These are phyloP conservation scores for Melieria omissa DNA, from an alignment of 2,888 invertebrate species.

Conservation along the genomic window DNA sequence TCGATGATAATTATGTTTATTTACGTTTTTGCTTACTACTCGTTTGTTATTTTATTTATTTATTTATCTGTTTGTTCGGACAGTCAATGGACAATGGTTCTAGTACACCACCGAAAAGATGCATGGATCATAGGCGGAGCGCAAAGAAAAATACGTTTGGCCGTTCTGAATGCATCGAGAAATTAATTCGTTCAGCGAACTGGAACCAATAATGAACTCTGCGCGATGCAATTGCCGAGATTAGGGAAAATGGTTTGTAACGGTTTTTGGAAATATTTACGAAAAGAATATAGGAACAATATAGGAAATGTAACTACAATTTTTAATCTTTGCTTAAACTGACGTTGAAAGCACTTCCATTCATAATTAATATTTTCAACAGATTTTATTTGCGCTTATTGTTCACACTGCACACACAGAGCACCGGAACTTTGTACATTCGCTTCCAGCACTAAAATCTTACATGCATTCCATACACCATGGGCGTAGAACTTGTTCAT, in stretches of 20 bases:
- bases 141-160: slow-evolving; percentile 13
- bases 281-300: too few relatives aligned
- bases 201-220: slow-evolving; percentile 55
- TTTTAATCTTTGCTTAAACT: too few relatives aligned
- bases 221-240: neutral
- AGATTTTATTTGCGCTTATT: too few relatives aligned
- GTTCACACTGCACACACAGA: too few relatives aligned
- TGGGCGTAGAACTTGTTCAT: too few relatives aligned
- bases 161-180: slow-evolving; percentile 22
- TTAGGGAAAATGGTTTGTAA: neutral
- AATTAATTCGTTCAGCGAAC: slow-evolving; percentile 56
- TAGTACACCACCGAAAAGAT: slow-evolving; percentile 34
- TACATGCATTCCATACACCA: too few relatives aligned
- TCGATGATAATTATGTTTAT: slow-evolving; percentile 6
- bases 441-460: too few relatives aligned
- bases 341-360: too few relatives aligned
- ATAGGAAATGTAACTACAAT: too few relatives aligned
- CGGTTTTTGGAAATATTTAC: neutral
- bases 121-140: slow-evolving; percentile 28
- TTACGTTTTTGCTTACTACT: neutral
- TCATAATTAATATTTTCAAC: too few relatives aligned
- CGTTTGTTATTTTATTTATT: slow-evolving; percentile 12
- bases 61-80: neutral
- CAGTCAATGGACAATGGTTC: slow-evolving; percentile 4
- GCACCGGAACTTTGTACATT: too few relatives aligned